A percentile compares a stretch with the other conserved stretches of the same genome.
These are phyloP conservation scores for Ceuthmochares aereus DNA, from an alignment of 2,113 vertebrate genomes.

Conservation along the genomic window DNA sequence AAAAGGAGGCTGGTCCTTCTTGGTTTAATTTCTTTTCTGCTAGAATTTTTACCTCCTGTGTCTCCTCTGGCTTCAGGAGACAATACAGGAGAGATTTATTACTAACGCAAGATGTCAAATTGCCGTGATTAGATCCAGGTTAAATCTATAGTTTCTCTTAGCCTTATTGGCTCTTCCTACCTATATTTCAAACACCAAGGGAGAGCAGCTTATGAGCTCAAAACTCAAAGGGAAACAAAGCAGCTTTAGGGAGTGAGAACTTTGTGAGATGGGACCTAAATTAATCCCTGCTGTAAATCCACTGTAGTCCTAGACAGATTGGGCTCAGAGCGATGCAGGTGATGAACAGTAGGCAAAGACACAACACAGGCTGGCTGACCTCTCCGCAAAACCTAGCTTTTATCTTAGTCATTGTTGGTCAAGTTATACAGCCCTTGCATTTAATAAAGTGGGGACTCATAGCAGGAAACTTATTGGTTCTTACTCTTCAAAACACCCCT, in stretches of 20 bases:
- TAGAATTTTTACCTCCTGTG: background rate
- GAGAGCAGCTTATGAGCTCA: constrained; percentile 55
- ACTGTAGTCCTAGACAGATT: background rate
- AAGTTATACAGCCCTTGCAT: background rate
- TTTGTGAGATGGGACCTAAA: background rate
- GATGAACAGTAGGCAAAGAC: background rate
- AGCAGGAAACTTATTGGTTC: background rate
- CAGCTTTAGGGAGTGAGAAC: constrained; percentile 24
- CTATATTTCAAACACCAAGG: constrained; percentile 35
- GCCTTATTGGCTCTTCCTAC: constrained; percentile 12
- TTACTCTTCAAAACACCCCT: background rate
- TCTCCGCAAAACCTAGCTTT: background rate
- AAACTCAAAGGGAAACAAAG: constrained; percentile 55
- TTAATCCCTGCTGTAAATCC: constrained; percentile 14
- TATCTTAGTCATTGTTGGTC: background rate
- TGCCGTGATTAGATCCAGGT: constrained; percentile 2
- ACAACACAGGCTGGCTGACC: background rate
- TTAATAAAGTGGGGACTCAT: background rate
- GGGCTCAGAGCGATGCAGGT: background rate
- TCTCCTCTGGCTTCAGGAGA: background rate
- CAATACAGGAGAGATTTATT: constrained; percentile 3
- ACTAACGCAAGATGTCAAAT: background rate
- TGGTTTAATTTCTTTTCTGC: background rate
- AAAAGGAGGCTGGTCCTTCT: background rate
- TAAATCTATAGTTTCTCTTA: background rate